Conservation (phyloP, 2,888 invertebrate species). For the Pheosia gnoma region DNA sequence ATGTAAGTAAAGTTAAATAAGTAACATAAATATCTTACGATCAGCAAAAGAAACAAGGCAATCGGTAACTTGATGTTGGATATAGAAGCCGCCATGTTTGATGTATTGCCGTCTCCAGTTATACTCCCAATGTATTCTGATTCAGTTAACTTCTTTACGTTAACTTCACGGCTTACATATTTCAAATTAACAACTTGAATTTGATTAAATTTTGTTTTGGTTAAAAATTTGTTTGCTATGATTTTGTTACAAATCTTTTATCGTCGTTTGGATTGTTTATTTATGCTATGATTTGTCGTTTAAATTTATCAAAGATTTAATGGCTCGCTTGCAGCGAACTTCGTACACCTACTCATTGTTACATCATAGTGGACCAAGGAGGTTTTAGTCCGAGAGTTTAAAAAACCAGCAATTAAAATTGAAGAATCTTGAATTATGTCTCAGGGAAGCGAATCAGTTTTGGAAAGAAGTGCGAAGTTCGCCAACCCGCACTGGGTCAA, state of each 20-base stretch:
- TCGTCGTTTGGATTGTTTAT: neutral
- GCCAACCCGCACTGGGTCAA: neutral
- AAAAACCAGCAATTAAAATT: too few species aligned
- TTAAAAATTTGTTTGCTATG: conserved; percentile 14
- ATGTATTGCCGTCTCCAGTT: conserved; percentile 15
- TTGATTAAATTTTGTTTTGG: conserved; percentile 25
- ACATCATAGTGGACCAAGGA: too few species aligned
- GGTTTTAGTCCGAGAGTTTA: too few species aligned
- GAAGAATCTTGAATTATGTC: neutral
- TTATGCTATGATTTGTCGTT: too few species aligned
- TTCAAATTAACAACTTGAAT: conserved; percentile 21
- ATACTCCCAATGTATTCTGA: conserved; percentile 11
- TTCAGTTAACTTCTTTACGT: conserved; percentile 12
- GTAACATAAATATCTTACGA: conserved; percentile 21
- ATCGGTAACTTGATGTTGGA: conserved; percentile 18
- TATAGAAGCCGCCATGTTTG: conserved; percentile 23
- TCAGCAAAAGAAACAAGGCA: conserved; percentile 18
- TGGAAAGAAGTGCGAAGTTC: neutral
- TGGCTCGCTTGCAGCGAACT: too few species aligned
- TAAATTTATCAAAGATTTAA: too few species aligned
- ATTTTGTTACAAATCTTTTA: neutral
- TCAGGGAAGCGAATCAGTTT: neutral
- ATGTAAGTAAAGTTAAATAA: neutral
- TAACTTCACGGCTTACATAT: conserved; percentile 22
- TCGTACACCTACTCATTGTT: too few species aligned